These are phyloP conservation scores for Bradynema listronoti DNA, from an alignment of 1,140 invertebrate species.

Conservation along the genomic window DNA sequence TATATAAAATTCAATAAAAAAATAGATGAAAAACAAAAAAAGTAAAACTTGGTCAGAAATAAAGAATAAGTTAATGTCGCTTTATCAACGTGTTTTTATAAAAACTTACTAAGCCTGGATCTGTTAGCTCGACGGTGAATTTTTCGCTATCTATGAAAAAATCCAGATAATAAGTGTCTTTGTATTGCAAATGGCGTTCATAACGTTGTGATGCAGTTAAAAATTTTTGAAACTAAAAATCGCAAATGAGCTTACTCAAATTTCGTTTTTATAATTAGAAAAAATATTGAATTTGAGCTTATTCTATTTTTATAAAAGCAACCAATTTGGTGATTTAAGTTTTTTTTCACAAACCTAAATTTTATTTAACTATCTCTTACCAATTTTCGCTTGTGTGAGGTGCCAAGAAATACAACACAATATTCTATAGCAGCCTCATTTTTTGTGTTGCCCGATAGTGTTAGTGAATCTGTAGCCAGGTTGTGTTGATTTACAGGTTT, in stretches of 20 bases:
- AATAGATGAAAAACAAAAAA: background rate
- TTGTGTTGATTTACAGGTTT: no score
- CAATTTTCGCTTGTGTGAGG: slow-evolving; percentile 25
- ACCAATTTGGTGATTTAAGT: background rate
- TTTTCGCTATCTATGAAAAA: slow-evolving; percentile 15
- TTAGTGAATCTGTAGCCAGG: no score
- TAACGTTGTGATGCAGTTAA: slow-evolving; percentile 14
- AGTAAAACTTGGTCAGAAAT: slow-evolving; percentile 6
- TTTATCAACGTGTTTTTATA: background rate
- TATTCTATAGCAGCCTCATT: no score
- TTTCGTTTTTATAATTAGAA: slow-evolving; percentile 1
- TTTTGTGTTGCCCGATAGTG: no score
- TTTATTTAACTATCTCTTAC: slow-evolving; percentile 10
- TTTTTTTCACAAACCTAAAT: slow-evolving; percentile 7
- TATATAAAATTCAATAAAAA: background rate
- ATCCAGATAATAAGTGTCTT: slow-evolving; percentile 21
- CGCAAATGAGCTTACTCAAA: slow-evolving; percentile 1
- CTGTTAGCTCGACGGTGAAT: slow-evolving; percentile 23
- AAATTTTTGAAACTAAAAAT: slow-evolving; percentile 28
- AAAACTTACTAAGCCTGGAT: slow-evolving; percentile 23
- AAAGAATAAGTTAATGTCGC: background rate
- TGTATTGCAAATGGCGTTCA: slow-evolving; percentile 29
- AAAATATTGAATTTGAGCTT: background rate
- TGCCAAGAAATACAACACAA: slow-evolving; percentile 19
- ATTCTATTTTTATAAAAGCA: background rate